A percentile compares a stretch with the other conserved stretches of the same genome.
These are phyloP conservation scores for Cyprinodon variegatus DNA, from an alignment of 2,113 vertebrate species.

Conservation along the genomic window DNA sequence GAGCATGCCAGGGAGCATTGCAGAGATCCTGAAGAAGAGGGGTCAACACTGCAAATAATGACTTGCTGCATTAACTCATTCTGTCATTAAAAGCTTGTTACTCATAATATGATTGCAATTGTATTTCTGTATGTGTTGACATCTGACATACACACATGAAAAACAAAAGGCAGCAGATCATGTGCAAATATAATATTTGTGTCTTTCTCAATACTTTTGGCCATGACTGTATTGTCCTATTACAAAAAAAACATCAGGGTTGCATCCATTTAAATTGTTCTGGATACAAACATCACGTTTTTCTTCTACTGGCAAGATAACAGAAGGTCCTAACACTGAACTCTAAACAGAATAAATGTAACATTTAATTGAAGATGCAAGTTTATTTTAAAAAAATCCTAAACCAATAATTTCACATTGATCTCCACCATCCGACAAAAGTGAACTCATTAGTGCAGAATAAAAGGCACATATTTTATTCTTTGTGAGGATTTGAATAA, in stretches of 20 bases:
- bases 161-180: too few species aligned
- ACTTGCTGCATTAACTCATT: too few species aligned
- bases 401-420: neutral
- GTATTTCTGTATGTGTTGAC: too few species aligned
- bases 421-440: neutral
- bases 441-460: constrained; percentile 67
- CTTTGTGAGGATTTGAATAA: constrained; percentile 57
- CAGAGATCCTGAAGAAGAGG: too few species aligned
- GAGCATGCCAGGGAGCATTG: too few species aligned
- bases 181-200: too few species aligned
- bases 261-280: neutral
- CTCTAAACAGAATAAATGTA: neutral
- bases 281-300: neutral
- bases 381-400: constrained; percentile 4
- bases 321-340: neutral
- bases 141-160: too few species aligned
- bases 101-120: too few species aligned
- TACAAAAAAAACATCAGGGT: neutral
- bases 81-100: too few species aligned
- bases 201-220: too few species aligned
- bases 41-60: too few species aligned
- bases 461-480: constrained; percentile 62
- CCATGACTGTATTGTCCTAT: too few species aligned
- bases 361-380: neutral
- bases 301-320: neutral